A percentile compares a stretch with the other conserved stretches of the same genome.
phyloP scores from a whole-genome alignment of 1,140 invertebrate genomes.

The Samia ricini region DNA sequence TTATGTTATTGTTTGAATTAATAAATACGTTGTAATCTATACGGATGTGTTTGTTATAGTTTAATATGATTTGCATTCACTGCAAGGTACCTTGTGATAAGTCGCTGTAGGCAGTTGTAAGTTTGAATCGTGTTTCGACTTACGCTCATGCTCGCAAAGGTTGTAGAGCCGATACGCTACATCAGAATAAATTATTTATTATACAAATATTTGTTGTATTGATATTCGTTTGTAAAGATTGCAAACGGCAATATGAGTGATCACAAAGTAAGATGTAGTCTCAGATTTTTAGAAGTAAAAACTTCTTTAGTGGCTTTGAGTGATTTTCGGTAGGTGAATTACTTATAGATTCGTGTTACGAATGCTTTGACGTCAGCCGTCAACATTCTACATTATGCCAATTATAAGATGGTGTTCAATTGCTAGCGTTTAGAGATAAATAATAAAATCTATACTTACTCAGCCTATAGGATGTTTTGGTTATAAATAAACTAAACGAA shows the following conservation, averaged over 20 bases:
- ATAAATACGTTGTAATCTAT: neutral
- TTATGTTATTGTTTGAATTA: neutral
- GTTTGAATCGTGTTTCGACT: neutral
- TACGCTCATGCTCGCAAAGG: neutral
- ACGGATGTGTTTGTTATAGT: neutral
- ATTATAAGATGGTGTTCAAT: too few relatives aligned
- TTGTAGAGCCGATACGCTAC: slow-evolving; percentile 2
- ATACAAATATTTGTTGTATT: slow-evolving; percentile 4
- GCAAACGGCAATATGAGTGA: slow-evolving; percentile 2
- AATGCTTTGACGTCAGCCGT: too few relatives aligned
- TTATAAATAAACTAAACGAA: too few relatives aligned
- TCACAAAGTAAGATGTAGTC: neutral
- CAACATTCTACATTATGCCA: too few relatives aligned
- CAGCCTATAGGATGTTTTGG: too few relatives aligned
- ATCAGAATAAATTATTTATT: slow-evolving; percentile 11
- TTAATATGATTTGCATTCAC: neutral
- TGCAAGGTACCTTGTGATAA: neutral
- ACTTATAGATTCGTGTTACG: too few relatives aligned
- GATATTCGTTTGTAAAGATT: neutral
- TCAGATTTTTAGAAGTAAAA: too few relatives aligned
- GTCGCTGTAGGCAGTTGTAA: neutral
- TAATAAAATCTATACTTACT: too few relatives aligned
- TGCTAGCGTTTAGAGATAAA: too few relatives aligned
- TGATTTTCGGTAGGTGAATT: too few relatives aligned
- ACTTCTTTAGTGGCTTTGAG: too few relatives aligned